Conservation (phyloP, 2,888 invertebrate species). For the Diarsia brunnea region DNA sequence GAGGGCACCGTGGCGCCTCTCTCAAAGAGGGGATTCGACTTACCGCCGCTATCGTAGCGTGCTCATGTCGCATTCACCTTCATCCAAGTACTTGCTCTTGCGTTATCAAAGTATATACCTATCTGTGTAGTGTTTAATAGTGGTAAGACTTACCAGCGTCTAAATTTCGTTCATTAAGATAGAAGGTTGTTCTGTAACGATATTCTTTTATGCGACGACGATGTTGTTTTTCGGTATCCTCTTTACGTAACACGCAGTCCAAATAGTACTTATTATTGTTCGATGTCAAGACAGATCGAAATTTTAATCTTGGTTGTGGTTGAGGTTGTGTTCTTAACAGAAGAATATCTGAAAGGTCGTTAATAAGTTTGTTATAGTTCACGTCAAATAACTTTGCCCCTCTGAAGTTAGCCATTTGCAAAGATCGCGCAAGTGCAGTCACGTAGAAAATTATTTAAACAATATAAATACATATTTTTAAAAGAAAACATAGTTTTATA, state of each 20-base stretch:
- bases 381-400: no score
- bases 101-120: no score
- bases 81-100: no score
- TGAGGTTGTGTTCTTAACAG: neutral
- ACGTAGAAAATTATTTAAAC: no score
- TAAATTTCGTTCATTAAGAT: neutral
- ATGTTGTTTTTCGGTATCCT: fast-evolving
- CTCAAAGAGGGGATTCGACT: no score
- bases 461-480: no score
- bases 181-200: constrained; percentile 36
- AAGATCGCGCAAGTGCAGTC: no score
- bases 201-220: neutral
- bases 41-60: no score
- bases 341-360: constrained; percentile 13
- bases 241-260: neutral
- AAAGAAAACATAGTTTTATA: no score
- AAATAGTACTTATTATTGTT: constrained; percentile 27
- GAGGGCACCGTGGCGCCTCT: no score
- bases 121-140: neutral
- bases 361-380: neutral
- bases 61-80: no score
- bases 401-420: no score
- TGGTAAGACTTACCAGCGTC: constrained; percentile 11
- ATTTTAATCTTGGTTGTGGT: neutral
- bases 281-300: constrained; percentile 18